phyloP scores from a whole-genome alignment of 64 coral and sea anemone genomes.

The Anthopleura sola region DNA sequence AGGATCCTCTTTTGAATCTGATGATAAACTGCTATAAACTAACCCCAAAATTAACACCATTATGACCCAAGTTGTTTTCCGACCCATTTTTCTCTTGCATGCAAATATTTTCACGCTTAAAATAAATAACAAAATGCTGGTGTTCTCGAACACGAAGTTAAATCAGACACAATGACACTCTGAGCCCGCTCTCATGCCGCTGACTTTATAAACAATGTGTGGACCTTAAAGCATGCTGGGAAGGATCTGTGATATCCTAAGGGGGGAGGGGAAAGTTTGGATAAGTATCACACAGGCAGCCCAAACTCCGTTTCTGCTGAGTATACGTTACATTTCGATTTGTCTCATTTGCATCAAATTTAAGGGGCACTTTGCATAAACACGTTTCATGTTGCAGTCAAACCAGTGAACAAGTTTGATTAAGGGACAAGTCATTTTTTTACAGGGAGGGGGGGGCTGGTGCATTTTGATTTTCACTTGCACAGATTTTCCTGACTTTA shows the following conservation, averaged over 20 bases:
- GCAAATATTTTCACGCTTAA: not conserved
- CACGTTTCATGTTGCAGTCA: no score
- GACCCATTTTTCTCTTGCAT: not conserved
- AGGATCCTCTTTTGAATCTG: conserved; percentile 58
- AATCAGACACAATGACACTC: not conserved
- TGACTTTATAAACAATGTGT: not conserved
- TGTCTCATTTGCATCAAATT: no score
- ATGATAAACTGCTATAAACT: not conserved
- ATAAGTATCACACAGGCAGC: no score
- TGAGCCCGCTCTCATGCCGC: not conserved
- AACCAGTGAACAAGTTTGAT: no score
- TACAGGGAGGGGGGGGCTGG: no score
- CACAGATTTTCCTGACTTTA: no score
- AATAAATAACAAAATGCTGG: not conserved
- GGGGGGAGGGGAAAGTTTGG: not conserved
- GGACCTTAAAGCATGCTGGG: not conserved
- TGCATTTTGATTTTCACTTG: no score
- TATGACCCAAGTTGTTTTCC: not conserved
- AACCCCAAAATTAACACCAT: not conserved
- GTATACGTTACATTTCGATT: no score
- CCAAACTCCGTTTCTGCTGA: no score
- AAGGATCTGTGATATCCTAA: not conserved
- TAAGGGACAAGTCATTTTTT: no score
- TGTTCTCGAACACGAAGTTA: not conserved
- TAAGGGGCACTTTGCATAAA: no score